Conservation (phyloP, 2,113 vertebrate genomes). For the Sialia sialis region DNA sequence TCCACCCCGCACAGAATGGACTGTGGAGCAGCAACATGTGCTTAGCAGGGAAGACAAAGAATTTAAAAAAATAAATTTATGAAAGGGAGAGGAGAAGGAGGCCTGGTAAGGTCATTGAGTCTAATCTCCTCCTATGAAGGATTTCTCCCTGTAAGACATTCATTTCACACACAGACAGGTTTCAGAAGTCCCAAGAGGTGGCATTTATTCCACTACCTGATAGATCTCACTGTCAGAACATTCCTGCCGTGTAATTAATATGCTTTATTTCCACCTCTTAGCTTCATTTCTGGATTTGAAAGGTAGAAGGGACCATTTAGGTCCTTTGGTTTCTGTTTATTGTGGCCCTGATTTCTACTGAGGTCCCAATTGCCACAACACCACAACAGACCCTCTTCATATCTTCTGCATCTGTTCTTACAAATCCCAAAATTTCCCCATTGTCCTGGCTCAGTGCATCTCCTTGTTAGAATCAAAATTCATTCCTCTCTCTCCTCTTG, state of each 20-base stretch:
- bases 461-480: not conserved
- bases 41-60: not conserved
- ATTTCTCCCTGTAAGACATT: not conserved
- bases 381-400: not conserved
- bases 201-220: not conserved
- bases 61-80: not conserved
- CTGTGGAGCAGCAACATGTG: not conserved
- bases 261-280: not conserved
- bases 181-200: conserved; percentile 2
- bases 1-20: rapidly evolving
- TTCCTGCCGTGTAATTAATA: not conserved
- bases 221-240: conserved; percentile 1
- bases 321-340: not conserved
- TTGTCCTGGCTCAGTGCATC: not conserved
- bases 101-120: not conserved
- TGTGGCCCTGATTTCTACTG: not conserved
- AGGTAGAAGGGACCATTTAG: not conserved
- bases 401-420: not conserved
- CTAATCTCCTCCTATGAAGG: not conserved
- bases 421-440: not conserved
- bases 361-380: not conserved
- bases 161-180: not conserved
- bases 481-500: not conserved
- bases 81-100: not conserved
- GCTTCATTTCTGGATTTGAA: not conserved